Evolutionary conservation across 1,140 invertebrate genomes (phyloP).

Genomic region (Drosophila yakuba): DNA sequence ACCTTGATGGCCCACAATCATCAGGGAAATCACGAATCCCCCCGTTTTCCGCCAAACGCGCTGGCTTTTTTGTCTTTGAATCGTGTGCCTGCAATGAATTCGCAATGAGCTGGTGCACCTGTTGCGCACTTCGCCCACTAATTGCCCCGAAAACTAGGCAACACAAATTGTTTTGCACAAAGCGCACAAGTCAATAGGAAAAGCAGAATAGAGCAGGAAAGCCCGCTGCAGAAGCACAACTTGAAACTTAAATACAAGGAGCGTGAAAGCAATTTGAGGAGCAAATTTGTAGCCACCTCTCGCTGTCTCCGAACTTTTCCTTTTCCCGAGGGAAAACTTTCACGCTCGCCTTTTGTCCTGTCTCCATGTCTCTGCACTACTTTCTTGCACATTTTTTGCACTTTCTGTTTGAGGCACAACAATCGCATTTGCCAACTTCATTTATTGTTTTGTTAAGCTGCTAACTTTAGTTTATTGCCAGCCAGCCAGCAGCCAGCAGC

Average conservation of each 20-base stretch:
- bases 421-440: slow-evolving; percentile 81
- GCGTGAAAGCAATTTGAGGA: slow-evolving; percentile 63
- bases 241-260: slow-evolving; percentile 71
- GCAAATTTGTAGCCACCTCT: slow-evolving; percentile 27
- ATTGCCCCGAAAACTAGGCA: slow-evolving; percentile 68
- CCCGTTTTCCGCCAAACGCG: slow-evolving; percentile 37
- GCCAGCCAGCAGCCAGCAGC: slow-evolving; percentile 48
- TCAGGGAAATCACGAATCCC: slow-evolving; percentile 35
- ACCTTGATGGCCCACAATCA: slow-evolving; percentile 43
- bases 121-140: slow-evolving; percentile 55
- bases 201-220: slow-evolving; percentile 23
- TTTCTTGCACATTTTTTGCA: slow-evolving; percentile 27
- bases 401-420: slow-evolving; percentile 59
- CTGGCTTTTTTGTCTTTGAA: slow-evolving; percentile 45
- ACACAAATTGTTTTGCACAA: slow-evolving; percentile 55
- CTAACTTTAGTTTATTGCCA: slow-evolving; percentile 81
- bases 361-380: slow-evolving; percentile 2
- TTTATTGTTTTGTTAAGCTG: slow-evolving; percentile 82
- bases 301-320: slow-evolving; percentile 64
- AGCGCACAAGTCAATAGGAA: slow-evolving; percentile 59
- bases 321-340: slow-evolving; percentile 48
- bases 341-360: slow-evolving; percentile 22
- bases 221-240: slow-evolving; percentile 40
- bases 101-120: slow-evolving; percentile 63
- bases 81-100: slow-evolving; percentile 61